phyloP scores from a whole-genome alignment of 2,113 vertebrate species.

The Aplodontia rufa region DNA sequence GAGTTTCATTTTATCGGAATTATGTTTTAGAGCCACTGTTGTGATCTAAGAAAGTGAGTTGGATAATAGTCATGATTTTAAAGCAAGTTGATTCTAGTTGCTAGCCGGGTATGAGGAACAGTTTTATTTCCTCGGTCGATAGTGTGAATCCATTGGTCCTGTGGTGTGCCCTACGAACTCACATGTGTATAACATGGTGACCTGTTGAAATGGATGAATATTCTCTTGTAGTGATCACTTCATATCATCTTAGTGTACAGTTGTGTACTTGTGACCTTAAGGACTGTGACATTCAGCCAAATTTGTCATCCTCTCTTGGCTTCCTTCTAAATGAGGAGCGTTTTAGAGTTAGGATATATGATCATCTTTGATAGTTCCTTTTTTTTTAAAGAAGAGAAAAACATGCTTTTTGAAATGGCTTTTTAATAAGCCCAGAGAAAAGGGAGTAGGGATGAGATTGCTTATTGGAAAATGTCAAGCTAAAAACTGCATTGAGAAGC shows the following conservation, averaged over 20 bases:
- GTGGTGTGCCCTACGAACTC: background rate
- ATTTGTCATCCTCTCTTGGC: conserved; percentile 9
- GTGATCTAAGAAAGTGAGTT: conserved; percentile 33
- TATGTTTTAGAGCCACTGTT: background rate
- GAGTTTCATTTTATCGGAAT: conserved; percentile 39
- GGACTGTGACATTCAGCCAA: conserved; percentile 1
- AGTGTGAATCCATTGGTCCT: background rate
- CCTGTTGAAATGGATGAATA: background rate
- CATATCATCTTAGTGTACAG: background rate
- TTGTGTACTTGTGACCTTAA: conserved; percentile 41
- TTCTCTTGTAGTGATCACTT: background rate
- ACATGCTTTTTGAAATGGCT: conserved; percentile 51
- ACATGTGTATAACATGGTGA: background rate
- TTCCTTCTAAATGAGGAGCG: conserved; percentile 36
- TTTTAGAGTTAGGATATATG: background rate
- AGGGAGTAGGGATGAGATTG: background rate
- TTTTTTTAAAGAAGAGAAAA: conserved; percentile 19
- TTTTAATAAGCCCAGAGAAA: conserved; percentile 53
- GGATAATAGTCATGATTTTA: conserved; percentile 36
- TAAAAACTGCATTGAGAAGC: conserved; percentile 20
- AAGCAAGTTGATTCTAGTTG: conserved; percentile 19
- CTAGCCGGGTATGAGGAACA: conserved; percentile 20
- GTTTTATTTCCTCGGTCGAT: conserved; percentile 39
- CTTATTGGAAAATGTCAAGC: conserved; percentile 45
- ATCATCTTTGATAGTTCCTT: conserved; percentile 30